A percentile compares a stretch with the other conserved stretches of the same genome.
Evolutionary conservation across 1,140 invertebrate genomes (phyloP).

Genomic region (Harlomillsia oculata): DNA sequence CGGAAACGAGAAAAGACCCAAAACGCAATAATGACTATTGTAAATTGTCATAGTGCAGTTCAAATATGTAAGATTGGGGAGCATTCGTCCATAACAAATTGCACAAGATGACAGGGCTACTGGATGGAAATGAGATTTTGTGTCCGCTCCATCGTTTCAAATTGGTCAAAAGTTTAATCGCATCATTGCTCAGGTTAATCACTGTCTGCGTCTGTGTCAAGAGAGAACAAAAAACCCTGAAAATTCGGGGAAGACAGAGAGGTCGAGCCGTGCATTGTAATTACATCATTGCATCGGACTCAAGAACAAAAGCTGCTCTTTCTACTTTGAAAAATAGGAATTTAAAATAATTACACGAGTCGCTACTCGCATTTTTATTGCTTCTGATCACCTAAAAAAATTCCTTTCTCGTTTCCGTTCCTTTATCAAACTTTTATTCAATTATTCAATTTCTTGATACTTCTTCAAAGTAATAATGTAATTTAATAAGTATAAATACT

Average conservation of each 20-base stretch:
- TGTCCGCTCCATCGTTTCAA: constrained; percentile 10
- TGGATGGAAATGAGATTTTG: no score
- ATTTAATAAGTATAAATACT: no score
- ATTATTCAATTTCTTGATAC: background rate
- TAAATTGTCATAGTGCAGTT: no score
- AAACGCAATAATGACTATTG: no score
- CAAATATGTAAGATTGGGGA: no score
- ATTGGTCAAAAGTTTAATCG: constrained; percentile 33
- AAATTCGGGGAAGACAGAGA: constrained; percentile 3
- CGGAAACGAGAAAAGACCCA: no score
- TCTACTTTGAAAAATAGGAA: constrained; percentile 17
- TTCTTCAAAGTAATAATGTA: background rate
- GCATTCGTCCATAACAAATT: no score
- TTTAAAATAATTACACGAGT: constrained; percentile 29
- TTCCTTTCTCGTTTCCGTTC: no score
- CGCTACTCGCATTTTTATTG: constrained; percentile 24
- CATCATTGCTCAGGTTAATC: constrained; percentile 33
- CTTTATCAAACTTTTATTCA: no score
- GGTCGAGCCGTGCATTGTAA: constrained; percentile 15
- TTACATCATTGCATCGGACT: constrained; percentile 19
- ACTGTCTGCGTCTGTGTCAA: constrained; percentile 6
- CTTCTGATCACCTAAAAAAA: no score
- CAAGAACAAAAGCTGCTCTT: constrained; percentile 14
- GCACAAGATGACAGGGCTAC: no score
- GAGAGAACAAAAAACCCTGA: constrained; percentile 3